Evolutionary conservation across 1,140 invertebrate genomes (phyloP).

Genomic region (Rhysida immarginata): DNA sequence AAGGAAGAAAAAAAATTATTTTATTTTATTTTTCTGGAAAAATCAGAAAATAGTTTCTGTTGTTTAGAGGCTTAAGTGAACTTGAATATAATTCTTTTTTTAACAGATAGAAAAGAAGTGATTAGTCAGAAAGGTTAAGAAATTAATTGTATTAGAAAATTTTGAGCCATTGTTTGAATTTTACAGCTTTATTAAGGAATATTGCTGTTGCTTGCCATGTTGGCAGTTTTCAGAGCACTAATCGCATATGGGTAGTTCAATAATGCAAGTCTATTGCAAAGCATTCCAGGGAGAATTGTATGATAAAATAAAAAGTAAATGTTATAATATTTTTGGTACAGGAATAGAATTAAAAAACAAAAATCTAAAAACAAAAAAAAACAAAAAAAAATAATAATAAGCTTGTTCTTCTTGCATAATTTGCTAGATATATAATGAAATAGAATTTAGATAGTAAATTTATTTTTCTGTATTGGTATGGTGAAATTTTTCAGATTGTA

Average conservation of each 20-base stretch:
- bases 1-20: not conserved
- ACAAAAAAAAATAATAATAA: too few species aligned
- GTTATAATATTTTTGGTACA: conserved; percentile 4
- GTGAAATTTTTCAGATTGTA: not conserved
- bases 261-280: not conserved
- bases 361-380: too few species aligned
- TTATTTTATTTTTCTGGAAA: not conserved
- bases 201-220: not conserved
- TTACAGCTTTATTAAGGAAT: not conserved
- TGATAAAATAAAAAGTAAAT: not conserved
- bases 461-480: not conserved
- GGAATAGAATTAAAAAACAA: too few species aligned
- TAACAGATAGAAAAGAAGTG: not conserved
- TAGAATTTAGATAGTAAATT: not conserved
- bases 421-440: not conserved
- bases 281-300: conserved; percentile 2
- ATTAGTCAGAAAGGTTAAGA: not conserved
- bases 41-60: not conserved
- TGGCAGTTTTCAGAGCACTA: not conserved
- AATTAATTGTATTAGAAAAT: not conserved
- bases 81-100: not conserved
- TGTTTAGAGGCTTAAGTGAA: not conserved
- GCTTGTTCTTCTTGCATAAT: conserved; percentile 3
- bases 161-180: not conserved
- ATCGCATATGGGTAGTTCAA: not conserved